phyloP scores from a whole-genome alignment of 1,140 invertebrate species.

The Potamilus streckersoni region DNA sequence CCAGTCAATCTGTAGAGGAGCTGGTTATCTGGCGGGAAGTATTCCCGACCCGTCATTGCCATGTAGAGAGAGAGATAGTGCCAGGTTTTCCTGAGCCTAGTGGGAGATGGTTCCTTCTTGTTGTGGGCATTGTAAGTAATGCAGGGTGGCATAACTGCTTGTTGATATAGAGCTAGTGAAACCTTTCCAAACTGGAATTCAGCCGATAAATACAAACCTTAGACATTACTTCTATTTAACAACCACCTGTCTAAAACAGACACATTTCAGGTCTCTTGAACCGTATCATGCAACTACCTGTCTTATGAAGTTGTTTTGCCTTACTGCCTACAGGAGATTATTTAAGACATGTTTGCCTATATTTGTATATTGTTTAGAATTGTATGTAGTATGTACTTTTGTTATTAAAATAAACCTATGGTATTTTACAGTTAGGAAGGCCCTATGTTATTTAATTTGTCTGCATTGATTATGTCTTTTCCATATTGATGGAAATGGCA shows the following conservation, averaged over 20 bases:
- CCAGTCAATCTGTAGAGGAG: constrained; percentile 56
- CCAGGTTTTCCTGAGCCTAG: constrained; percentile 53
- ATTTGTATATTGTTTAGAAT: not conserved
- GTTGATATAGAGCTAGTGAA: not conserved
- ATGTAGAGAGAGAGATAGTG: constrained; percentile 25
- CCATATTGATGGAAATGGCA: too few relatives aligned
- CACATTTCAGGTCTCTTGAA: not conserved
- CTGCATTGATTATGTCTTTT: too few relatives aligned
- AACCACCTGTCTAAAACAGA: not conserved
- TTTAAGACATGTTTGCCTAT: not conserved
- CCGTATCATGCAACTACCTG: too few relatives aligned
- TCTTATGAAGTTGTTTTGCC: too few relatives aligned
- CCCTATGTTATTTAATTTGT: too few relatives aligned
- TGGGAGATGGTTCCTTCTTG: constrained; percentile 63
- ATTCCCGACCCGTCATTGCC: constrained; percentile 58
- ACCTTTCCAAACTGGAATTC: not conserved
- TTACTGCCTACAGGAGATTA: not conserved
- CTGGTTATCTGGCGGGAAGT: constrained; percentile 66
- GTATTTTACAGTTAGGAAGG: too few relatives aligned
- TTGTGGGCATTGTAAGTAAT: constrained; percentile 66
- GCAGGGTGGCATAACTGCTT: not conserved
- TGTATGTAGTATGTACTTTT: too few relatives aligned
- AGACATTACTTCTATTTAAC: not conserved
- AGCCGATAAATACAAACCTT: not conserved
- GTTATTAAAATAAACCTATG: too few relatives aligned